Evolutionary conservation across 2,113 vertebrate genomes (phyloP), one percentile per base, ranked within the genome.

Genomic region (Pardalotus punctatus): DNA sequence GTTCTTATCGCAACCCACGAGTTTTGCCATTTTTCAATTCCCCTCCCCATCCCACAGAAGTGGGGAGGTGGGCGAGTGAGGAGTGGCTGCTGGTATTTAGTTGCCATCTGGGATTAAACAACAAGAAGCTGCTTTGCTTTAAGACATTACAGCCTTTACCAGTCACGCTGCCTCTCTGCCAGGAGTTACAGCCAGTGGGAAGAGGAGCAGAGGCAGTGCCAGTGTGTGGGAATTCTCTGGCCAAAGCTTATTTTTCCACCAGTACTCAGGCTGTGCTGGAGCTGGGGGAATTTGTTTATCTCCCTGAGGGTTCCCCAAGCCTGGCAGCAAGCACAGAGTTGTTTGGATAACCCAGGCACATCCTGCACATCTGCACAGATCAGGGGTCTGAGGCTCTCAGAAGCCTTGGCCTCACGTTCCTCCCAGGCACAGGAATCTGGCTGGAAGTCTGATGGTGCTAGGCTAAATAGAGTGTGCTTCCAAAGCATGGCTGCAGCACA

Each of bases 401-500:
- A 86, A 81, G 42, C 53, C 31, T 43, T 69, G 50, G 74, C n/a
- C 57, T 48, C 15, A 0, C 14, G 2, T 4, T 16, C n/a, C 80
- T 86, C 76, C 42, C 51, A 40, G 77, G 43, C 42, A 54, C 5
- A 50, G 73, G 64, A 84, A 23, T 47, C 78, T 8, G 15, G 51
- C 66, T 56, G 61, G 51, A 47, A 74, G 38, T 22, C 86, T 69
- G 67, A 14, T 15, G 18, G 67, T 21, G 36, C 62, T 72, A 86
- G 71, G 82, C 71, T 73, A 92, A 86, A 73, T 1, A 88, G 61
- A 38, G 2, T 50, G 7, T 43, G 65, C 82, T 87, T 93, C 84
- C 92, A 84, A 62, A 89, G 69, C 89, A 92, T 4, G 87, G 94
- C 89, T 92, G 86, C 83, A 86, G 61, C 81, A 81, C n/a, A 47